Conservation (phyloP, 1,140 invertebrate genomes). For the Diplogasteroides magnus region DNA sequence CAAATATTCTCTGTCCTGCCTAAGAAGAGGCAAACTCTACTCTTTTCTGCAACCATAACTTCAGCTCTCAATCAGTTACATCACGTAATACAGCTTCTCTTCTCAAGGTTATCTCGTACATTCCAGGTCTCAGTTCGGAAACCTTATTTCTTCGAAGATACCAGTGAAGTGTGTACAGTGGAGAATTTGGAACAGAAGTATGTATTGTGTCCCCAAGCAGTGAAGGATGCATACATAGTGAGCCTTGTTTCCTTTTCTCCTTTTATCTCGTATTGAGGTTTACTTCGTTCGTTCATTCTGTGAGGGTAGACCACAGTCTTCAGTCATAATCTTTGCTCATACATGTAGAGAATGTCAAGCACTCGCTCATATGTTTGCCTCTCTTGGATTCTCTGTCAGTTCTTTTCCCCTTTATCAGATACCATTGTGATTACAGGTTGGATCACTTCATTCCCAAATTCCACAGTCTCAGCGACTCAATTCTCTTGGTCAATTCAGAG, state of each 20-base stretch:
- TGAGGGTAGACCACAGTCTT: constrained; percentile 27
- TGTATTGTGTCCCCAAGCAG: constrained; percentile 78
- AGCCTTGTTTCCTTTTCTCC: not conserved
- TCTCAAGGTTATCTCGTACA: not conserved
- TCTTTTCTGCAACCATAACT: constrained; percentile 83
- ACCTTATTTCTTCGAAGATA: constrained; percentile 63
- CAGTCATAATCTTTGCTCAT: constrained; percentile 48
- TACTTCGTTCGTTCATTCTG: constrained; percentile 75
- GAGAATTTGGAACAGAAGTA: constrained; percentile 81
- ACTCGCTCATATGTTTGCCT: constrained; percentile 47
- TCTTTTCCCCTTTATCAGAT: constrained; percentile 1
- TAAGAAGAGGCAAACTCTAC: constrained; percentile 76
- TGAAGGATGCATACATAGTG: constrained; percentile 82
- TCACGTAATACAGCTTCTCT: constrained; percentile 27
- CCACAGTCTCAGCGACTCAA: constrained; percentile 39
- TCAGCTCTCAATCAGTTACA: constrained; percentile 34
- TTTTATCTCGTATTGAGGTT: constrained; percentile 55
- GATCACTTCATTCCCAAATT: constrained; percentile 46
- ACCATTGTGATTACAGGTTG: constrained; percentile 37
- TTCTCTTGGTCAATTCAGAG: constrained; percentile 40
- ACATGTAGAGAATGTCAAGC: constrained; percentile 54
- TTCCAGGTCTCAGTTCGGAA: constrained; percentile 44
- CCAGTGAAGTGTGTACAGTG: constrained; percentile 70
- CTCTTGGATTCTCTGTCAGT: constrained; percentile 38
- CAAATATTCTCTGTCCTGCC: constrained; percentile 85